Base-by-base conservation (phyloP, 2,797 vertebrate species). In the Sciaenops ocellatus region DNA sequence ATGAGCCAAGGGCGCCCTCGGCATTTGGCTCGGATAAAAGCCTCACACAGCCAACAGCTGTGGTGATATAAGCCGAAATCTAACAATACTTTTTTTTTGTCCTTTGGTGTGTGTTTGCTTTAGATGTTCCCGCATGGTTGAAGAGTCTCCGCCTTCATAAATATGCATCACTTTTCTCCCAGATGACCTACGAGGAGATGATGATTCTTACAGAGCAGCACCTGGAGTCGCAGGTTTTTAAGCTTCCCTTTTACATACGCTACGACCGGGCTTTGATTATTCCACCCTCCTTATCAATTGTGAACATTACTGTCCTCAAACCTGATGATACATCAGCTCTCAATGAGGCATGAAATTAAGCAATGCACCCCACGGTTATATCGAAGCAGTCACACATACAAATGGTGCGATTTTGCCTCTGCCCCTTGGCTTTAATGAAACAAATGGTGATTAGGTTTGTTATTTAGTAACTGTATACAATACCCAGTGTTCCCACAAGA, bases 171-270 rank as follows among this genome's bases (percentile, higher is more conserved):
- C 96, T 99, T 34, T 99, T 99, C 90, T 97, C 97, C 61, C 98
- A 99, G 92, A 97, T 99, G 96, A 97, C 94, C 75, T 99, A 99
- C 0, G 98, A 99, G 64, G 98, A 99, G 90, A 99, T 99, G 98
- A 99, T 99, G 97, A 97, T 97, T 38, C 95, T 99, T 80, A 98
- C 97, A 0, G 98, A 99, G 87, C 97, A 97, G 28, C 98, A 98
- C 88, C 93, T 99, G 69, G 98, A 99, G 92, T 97, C 97, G 0
- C 98, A 99, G 97, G 98, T 99, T 85, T 87, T 85, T 83, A 78
- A 80, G 15, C 60, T 64, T 68, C 76, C 41, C 52, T 75, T 78
- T 70, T 66, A 41, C 63, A 64, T 47, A 77, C 26, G 60, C 63
- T 50, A 17, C 28, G 10, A 8, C 60, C 6, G 9, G 41, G 34